Conservation (phyloP, 1,140 invertebrate species). For the Homarus americanus region DNA sequence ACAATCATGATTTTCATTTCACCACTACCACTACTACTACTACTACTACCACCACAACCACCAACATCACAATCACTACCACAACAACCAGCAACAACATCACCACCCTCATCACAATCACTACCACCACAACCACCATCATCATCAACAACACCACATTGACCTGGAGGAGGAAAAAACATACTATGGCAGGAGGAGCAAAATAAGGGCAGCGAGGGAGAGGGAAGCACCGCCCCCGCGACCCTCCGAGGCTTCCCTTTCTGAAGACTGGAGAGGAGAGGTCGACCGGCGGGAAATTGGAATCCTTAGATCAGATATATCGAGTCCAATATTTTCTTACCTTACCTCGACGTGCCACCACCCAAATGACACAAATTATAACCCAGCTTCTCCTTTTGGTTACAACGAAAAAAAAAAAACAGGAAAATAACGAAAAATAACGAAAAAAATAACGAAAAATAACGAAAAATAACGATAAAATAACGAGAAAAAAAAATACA, state of each 20-base stretch:
- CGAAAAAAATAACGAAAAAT: neutral
- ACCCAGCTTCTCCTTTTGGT: neutral
- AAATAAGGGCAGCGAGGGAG: neutral
- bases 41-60: too few relatives aligned
- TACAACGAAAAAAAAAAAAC: neutral
- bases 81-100: too few relatives aligned
- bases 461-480: neutral
- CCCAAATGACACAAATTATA: conserved; percentile 9
- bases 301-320: neutral
- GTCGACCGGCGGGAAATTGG: neutral
- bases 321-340: neutral
- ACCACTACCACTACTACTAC: too few relatives aligned
- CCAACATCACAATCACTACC: too few relatives aligned
- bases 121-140: neutral
- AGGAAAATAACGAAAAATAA: neutral
- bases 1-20: too few relatives aligned
- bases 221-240: neutral
- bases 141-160: neutral
- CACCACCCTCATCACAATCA: too few relatives aligned
- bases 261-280: neutral
- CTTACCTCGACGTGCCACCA: neutral
- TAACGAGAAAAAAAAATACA: too few relatives aligned
- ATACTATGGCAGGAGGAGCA: neutral
- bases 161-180: neutral
- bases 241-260: neutral